Evolutionary conservation across 2,888 invertebrate genomes (phyloP).

Genomic region (Lacanobia oleracea): DNA sequence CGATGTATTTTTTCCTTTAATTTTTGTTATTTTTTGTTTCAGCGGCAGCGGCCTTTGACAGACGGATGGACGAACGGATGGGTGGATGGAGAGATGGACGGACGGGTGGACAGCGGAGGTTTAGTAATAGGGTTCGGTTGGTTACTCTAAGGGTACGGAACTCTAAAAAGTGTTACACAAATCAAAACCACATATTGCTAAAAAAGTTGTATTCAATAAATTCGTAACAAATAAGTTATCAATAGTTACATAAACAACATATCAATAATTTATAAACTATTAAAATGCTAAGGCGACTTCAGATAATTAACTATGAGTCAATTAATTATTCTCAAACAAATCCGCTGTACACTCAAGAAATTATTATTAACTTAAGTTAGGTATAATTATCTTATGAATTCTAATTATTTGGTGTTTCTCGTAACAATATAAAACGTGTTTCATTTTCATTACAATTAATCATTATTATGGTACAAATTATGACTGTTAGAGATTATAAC

Average conservation of each 20-base stretch:
- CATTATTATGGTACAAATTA: constrained; percentile 33
- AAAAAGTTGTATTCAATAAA: constrained; percentile 66
- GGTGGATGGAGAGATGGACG: too few species aligned
- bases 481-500: background rate
- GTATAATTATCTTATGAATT: constrained; percentile 45
- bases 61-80: too few species aligned
- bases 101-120: too few species aligned
- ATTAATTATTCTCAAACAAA: constrained; percentile 55
- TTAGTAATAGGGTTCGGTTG: too few species aligned
- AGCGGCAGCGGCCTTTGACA: too few species aligned
- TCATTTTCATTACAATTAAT: constrained; percentile 16
- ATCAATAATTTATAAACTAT: constrained; percentile 65
- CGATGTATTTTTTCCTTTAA: too few species aligned
- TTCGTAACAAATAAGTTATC: constrained; percentile 72
- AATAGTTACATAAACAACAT: constrained; percentile 59
- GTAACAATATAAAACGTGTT: constrained; percentile 42
- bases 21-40: too few species aligned
- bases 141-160: too few species aligned
- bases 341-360: constrained; percentile 46
- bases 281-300: constrained; percentile 68
- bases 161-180: background rate
- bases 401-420: constrained; percentile 66
- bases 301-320: constrained; percentile 52
- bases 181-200: background rate
- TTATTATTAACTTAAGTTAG: constrained; percentile 35